A percentile compares a stretch with the other conserved stretches of the same genome.
These are phyloP conservation scores for Menidia beryllina DNA, from an alignment of 2,113 vertebrate genomes.

Conservation along the genomic window DNA sequence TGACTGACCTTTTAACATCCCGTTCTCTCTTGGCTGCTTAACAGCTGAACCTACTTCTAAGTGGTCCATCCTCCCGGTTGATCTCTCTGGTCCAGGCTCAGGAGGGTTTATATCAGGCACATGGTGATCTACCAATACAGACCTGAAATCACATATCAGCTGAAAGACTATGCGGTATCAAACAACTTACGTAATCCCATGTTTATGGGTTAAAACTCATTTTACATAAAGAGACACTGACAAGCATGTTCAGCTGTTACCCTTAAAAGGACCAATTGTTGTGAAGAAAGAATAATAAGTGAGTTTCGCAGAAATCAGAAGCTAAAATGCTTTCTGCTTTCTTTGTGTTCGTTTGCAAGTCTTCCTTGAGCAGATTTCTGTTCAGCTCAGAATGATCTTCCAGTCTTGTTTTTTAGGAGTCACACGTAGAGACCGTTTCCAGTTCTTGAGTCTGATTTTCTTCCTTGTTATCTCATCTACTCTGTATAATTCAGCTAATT, in stretches of 20 bases:
- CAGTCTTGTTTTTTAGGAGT: too few relatives aligned
- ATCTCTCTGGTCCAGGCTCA: constrained; percentile 3
- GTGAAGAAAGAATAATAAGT: too few relatives aligned
- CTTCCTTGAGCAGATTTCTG: constrained; percentile 4
- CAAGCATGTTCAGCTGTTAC: background rate
- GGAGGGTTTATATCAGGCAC: constrained; percentile 25
- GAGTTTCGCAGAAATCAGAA: too few relatives aligned
- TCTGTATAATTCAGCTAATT: background rate
- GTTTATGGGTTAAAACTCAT: background rate
- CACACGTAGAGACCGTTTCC: too few relatives aligned
- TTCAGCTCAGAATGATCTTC: too few relatives aligned
- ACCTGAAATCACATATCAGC: constrained; percentile 9
- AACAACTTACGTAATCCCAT: background rate
- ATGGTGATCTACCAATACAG: constrained; percentile 49
- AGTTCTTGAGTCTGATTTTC: too few relatives aligned
- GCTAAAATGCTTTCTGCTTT: too few relatives aligned
- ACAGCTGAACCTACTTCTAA: constrained; percentile 10
- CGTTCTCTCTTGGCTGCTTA: background rate
- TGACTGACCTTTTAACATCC: background rate
- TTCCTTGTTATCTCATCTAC: background rate
- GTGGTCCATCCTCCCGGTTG: background rate
- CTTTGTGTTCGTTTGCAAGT: background rate
- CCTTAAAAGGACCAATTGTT: too few relatives aligned
- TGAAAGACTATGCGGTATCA: background rate
- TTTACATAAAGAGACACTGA: background rate